Base-by-base conservation (phyloP, 2,113 vertebrate species). In the Chaetura pelagica region DNA sequence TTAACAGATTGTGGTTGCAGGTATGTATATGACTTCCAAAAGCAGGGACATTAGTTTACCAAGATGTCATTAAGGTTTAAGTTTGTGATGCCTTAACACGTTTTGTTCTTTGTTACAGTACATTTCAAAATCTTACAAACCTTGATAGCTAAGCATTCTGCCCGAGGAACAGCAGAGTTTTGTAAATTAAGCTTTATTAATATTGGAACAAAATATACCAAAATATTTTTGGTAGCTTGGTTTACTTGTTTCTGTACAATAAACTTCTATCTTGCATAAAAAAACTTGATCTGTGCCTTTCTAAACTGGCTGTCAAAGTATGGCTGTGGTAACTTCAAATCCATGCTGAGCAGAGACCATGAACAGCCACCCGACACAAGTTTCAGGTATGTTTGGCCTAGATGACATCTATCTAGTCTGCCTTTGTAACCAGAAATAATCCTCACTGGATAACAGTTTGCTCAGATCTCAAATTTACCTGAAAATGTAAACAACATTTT, bases 211-310 rank as follows among this genome's bases (percentile, higher is more conserved):
- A 92, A 89, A 72, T 58, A 78, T 16, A 85, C 38, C 38, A 67
- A 73, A 88, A 24, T 92, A 93, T 94, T 97, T 97, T 94, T 88
- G 68, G 83, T 84, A 81, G 73, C 46, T 87, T 86, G 66, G 30
- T 89, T 86, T 84, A 75, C 54, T 84, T 93, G 61, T 77, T 94
- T 91, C 92, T 93, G 84, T 94, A 96, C 35, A 97, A 97, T 97
- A 97, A 97, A 97, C 40, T 93, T 74, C 22, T 78, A 77, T 81
- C 94, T 95, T 89, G 94, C 79, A 34, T 78, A 88, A 86, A 48
- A 86, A 76, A 88, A 80, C 19, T 59, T 51, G 11, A 67, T 49
- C 40, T 49, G 6, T 58, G 85, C 68, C 61, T 90, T 92, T 93
- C 46, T 91, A 62, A 85, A 85, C 49, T 35, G 62, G 57, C 20